Evolutionary conservation across 2,113 vertebrate species (phyloP), one percentile per base, ranked within the genome.

Genomic region (Eulemur macaco): DNA sequence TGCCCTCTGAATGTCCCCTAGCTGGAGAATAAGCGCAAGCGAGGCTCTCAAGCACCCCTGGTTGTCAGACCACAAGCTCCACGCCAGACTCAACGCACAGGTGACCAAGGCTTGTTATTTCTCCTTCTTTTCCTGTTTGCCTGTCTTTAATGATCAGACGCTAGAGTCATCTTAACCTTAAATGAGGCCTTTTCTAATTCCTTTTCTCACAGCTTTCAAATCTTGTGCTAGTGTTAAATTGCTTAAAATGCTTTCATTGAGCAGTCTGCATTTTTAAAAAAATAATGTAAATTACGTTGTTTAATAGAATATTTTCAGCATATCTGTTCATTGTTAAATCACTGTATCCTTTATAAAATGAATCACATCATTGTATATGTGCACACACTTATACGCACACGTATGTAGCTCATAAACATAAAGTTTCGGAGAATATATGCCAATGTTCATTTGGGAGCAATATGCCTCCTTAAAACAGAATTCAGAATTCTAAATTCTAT

Each of bases 11-110:
- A 80, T 98, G 52, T 91, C 98, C 91, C 96, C 47, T 98, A 99
- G 99, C 95, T 99, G 99, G 99, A 99, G 99, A 97, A 99, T 99
- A 98, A 99, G 99, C 64, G 99, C 99, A 15, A 98, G 99, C 13
- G 99, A 99, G 98, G 99, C 99, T 47, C 99, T 99, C 96, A 99
- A 99, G 95, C 99, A 99, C 95, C 99, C 99, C 34, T 99, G 99
- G 99, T 98, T 99, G 90, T 99, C 99, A 80, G 99, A 99, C 96
- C 98, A 96, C 94, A 98, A 95, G 90, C 99, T 99, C 95, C 99
- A 99, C 98, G 98, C 97, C 92, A 99, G 98, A 86, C 98, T 99
- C 20, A 98, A 97, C 12, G 83, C 97, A 86, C 98, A 99, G 99
- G 99, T 99, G 73, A 94, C 83, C 92, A 21, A 7, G 25, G 78